These are phyloP conservation scores for Platynereis dumerilii DNA, from an alignment of 2,888 invertebrate species.

Conservation along the genomic window DNA sequence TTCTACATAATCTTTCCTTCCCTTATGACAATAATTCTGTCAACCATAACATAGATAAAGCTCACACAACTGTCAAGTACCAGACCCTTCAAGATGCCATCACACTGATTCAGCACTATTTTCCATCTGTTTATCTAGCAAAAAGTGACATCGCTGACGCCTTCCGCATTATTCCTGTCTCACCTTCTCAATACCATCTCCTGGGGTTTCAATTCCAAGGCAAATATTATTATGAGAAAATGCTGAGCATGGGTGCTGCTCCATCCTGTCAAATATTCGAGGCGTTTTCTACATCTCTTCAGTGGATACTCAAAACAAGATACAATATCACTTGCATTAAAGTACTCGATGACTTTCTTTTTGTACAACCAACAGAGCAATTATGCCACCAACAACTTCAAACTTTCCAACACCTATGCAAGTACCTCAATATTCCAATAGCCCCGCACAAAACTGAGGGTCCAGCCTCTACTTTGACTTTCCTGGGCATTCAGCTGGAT, in stretches of 20 bases:
- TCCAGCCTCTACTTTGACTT: neutral
- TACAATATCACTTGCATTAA: neutral
- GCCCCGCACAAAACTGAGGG: neutral
- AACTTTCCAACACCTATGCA: neutral
- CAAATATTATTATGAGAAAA: neutral
- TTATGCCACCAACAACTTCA: neutral
- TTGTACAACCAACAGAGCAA: neutral
- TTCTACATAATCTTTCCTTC: neutral
- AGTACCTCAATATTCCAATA: neutral
- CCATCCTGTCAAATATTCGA: neutral
- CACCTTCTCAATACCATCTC: slow-evolving; percentile 4
- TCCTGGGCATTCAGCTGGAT: neutral
- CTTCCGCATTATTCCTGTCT: slow-evolving; percentile 2
- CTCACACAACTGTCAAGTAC: neutral
- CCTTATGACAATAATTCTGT: neutral
- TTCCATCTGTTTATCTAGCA: neutral
- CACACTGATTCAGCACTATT: neutral
- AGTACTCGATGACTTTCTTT: slow-evolving; percentile 2
- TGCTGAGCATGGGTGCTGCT: neutral
- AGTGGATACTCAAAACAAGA: neutral
- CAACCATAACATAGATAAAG: neutral
- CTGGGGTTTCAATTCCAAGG: neutral
- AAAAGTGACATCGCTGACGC: neutral
- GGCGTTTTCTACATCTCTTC: neutral
- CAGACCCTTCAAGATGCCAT: neutral